phyloP scores from a whole-genome alignment of 2,888 invertebrate genomes.

The Sympetrum striolatum region DNA sequence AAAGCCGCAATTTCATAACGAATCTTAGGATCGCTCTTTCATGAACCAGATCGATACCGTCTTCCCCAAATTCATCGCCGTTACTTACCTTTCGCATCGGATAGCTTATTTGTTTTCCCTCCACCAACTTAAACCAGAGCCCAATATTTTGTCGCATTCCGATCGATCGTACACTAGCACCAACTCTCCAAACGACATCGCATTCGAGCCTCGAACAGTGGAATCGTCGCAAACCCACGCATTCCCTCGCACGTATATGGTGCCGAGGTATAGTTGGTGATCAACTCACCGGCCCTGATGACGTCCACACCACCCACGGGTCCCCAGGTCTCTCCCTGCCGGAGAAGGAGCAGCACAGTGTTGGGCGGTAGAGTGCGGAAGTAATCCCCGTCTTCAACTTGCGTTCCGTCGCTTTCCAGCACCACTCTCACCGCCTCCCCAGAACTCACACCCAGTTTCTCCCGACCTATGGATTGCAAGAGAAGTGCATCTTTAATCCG shows the following conservation, averaged over 20 bases:
- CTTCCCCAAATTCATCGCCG: too few species aligned
- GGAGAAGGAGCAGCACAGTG: constrained; percentile 85
- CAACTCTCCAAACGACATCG: neutral
- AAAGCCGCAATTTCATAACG: too few species aligned
- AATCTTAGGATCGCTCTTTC: too few species aligned
- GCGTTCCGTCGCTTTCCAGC: constrained; percentile 94
- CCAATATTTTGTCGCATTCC: neutral
- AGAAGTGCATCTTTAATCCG: too few species aligned
- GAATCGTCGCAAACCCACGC: neutral
- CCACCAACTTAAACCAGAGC: too few species aligned
- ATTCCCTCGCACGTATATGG: neutral
- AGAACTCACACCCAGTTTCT: constrained; percentile 86
- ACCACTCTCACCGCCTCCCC: constrained; percentile 89
- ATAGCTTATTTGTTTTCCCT: too few species aligned
- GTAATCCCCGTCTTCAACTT: constrained; percentile 95
- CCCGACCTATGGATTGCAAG: constrained; percentile 70
- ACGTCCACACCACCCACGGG: constrained; percentile 89
- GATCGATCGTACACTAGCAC: neutral
- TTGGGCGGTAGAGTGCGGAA: constrained; percentile 93
- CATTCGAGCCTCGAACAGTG: neutral
- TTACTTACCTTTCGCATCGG: too few species aligned
- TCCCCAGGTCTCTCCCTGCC: constrained; percentile 91
- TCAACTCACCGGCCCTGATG: constrained; percentile 83
- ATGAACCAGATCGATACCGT: too few species aligned
- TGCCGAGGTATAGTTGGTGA: neutral